These are phyloP conservation scores for Neomonachus schauinslandi DNA, from an alignment of 2,113 vertebrate genomes.

Conservation along the genomic window DNA sequence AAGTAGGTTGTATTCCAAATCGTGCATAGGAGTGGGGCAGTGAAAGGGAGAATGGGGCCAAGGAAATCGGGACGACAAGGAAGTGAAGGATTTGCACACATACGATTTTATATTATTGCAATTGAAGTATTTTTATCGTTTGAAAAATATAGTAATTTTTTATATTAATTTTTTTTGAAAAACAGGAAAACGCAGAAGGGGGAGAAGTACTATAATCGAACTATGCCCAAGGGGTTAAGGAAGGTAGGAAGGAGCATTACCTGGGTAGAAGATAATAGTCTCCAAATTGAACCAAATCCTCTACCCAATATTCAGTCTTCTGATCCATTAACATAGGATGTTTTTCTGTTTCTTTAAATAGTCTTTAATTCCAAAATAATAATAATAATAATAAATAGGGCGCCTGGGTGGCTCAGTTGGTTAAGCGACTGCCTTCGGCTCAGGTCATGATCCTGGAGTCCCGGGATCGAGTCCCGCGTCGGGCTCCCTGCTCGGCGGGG, in stretches of 20 bases:
- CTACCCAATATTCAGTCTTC: too few species aligned
- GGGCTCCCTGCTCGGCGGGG: too few species aligned
- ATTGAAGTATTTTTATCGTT: neutral
- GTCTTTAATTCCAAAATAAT: too few species aligned
- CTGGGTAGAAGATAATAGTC: neutral
- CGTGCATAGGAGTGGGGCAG: neutral
- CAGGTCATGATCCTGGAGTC: too few species aligned
- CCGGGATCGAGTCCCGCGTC: too few species aligned
- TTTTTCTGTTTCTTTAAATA: too few species aligned
- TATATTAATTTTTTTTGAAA: neutral
- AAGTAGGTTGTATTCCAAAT: neutral
- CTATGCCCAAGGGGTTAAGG: neutral
- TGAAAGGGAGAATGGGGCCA: fast-evolving
- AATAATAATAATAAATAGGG: too few species aligned
- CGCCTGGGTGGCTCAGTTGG: too few species aligned
- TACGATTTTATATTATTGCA: neutral
- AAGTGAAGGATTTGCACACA: neutral
- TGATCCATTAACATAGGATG: too few species aligned
- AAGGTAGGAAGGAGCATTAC: neutral
- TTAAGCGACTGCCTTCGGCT: too few species aligned
- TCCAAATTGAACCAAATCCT: too few species aligned
- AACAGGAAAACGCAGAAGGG: neutral
- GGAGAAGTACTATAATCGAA: neutral
- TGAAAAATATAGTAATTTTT: neutral
- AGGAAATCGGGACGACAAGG: neutral